Evolutionary conservation across 2,113 vertebrate species (phyloP).

Genomic region (Antigone vipio): DNA sequence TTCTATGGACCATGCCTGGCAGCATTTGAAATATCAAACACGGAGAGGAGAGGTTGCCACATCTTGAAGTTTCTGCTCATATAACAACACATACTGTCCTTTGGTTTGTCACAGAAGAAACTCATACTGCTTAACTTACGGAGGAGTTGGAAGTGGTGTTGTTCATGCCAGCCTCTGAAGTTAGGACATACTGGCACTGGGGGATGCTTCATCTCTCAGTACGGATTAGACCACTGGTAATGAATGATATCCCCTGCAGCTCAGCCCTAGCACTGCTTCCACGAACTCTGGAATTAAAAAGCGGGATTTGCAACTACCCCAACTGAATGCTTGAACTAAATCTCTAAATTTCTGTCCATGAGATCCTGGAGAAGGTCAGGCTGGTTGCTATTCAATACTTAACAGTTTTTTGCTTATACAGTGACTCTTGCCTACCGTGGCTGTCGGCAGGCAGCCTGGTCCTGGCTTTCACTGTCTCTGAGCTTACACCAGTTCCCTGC

Average conservation of each 20-base stretch:
- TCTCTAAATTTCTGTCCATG: not conserved
- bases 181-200: not conserved
- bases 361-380: not conserved
- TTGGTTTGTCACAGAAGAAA: not conserved
- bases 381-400: not conserved
- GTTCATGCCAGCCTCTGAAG: not conserved
- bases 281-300: not conserved
- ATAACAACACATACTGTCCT: not conserved
- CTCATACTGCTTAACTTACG: not conserved
- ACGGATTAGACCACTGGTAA: not conserved
- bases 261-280: not conserved
- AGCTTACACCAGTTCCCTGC: not conserved
- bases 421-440: not conserved
- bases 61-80: not conserved
- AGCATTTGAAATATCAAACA: not conserved
- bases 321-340: not conserved
- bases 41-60: not conserved
- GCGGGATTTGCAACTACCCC: not conserved
- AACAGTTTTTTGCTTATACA: not conserved
- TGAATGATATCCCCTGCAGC: not conserved
- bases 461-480: not conserved
- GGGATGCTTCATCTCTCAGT: not conserved
- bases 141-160: not conserved
- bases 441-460: not conserved
- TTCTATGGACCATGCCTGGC: too few species aligned